A percentile compares a stretch with the other conserved stretches of the same genome.
Evolutionary conservation across 2,797 vertebrate species (phyloP).

Genomic region (Triplophysa bombifrons): DNA sequence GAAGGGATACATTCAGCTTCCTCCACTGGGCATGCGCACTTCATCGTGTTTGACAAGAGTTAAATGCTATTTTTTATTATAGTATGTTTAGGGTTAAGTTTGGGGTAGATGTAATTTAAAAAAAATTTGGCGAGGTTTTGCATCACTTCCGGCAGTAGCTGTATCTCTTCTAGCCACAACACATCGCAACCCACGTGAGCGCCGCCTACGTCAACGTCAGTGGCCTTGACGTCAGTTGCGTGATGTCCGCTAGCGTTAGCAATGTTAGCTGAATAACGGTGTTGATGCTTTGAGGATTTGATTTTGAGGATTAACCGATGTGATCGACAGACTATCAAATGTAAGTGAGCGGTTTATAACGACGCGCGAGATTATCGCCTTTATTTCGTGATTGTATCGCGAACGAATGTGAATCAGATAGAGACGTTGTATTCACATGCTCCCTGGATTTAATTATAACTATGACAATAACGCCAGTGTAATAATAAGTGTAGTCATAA

Average conservation of each 20-base stretch:
- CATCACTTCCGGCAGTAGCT: too few relatives aligned
- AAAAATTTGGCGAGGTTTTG: too few relatives aligned
- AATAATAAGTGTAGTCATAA: not conserved
- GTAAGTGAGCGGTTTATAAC: not conserved
- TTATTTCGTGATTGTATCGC: not conserved
- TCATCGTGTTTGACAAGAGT: too few relatives aligned
- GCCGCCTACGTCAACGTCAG: not conserved
- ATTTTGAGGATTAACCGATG: not conserved
- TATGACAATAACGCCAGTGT: too few relatives aligned
- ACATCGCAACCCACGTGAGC: not conserved
- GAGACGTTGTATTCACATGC: not conserved
- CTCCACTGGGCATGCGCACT: too few relatives aligned
- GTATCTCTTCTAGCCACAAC: too few relatives aligned
- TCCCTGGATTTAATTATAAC: not conserved
- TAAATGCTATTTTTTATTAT: too few relatives aligned
- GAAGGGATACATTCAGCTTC: too few relatives aligned
- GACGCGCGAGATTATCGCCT: not conserved
- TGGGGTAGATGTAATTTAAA: too few relatives aligned
- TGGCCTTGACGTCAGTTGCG: not conserved
- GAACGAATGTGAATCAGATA: conserved; percentile 7
- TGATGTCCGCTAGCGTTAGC: conserved; percentile 13
- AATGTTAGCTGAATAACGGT: conserved; percentile 4
- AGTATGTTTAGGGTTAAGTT: too few relatives aligned
- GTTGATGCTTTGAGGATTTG: not conserved
- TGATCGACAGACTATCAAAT: not conserved